Percentiles rank a stretch among this genome's conserved stretches.
These are phyloP conservation scores for Gephyroberyx darwinii DNA, from an alignment of 2,797 vertebrate species.

Conservation along the genomic window DNA sequence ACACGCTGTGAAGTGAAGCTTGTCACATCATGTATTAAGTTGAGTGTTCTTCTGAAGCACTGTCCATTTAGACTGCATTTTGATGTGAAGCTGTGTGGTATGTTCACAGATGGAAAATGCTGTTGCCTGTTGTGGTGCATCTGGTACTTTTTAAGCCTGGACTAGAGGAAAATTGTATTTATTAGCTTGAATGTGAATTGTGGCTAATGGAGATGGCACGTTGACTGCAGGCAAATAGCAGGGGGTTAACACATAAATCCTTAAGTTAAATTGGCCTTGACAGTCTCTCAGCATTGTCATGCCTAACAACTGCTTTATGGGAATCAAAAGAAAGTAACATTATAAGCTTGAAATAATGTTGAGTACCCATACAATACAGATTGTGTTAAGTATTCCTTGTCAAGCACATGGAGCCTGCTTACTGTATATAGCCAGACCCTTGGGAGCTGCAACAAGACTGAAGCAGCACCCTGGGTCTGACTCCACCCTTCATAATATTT, in stretches of 20 bases:
- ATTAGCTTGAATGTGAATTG: too few relatives aligned
- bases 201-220: too few relatives aligned
- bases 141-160: neutral
- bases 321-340: neutral
- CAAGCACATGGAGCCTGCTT: constrained; percentile 13
- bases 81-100: neutral
- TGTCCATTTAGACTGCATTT: neutral
- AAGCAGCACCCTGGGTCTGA: constrained; percentile 44
- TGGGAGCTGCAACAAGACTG: constrained; percentile 35
- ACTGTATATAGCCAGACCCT: constrained; percentile 31
- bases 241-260: too few relatives aligned
- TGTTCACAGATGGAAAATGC: neutral
- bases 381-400: constrained; percentile 23
- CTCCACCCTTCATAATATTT: constrained; percentile 76
- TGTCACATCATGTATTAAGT: neutral
- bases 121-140: neutral
- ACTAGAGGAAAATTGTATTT: too few relatives aligned
- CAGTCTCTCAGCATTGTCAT: neutral
- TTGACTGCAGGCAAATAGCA: too few relatives aligned
- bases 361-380: constrained; percentile 4
- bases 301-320: neutral
- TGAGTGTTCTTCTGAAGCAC: neutral
- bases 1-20: too few relatives aligned
- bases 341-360: neutral
- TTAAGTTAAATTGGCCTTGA: too few relatives aligned